These are phyloP conservation scores for Porphyrio hochstetteri DNA, from an alignment of 2,113 vertebrate species.

Conservation along the genomic window DNA sequence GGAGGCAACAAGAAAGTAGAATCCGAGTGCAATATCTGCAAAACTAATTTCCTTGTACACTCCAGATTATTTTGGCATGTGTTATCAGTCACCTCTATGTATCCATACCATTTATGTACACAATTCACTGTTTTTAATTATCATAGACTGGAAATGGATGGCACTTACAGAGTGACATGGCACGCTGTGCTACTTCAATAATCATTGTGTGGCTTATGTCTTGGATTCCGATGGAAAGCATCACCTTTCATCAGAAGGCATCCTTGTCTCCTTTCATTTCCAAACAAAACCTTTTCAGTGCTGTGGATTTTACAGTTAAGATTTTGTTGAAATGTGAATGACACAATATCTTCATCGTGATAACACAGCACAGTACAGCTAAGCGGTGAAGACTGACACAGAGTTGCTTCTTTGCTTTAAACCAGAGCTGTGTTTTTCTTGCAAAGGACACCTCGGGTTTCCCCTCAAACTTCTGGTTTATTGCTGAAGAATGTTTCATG, in stretches of 20 bases:
- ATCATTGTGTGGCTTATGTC: background rate
- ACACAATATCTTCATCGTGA: background rate
- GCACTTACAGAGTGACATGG: background rate
- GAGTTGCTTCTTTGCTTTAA: background rate
- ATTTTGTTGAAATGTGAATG: background rate
- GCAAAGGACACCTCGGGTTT: background rate
- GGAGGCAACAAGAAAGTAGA: background rate
- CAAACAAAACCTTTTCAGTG: background rate
- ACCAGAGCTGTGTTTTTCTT: background rate
- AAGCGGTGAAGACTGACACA: background rate
- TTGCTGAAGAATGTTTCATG: background rate
- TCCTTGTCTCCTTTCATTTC: background rate
- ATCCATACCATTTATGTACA: background rate
- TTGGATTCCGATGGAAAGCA: background rate
- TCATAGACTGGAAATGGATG: background rate
- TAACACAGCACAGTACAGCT: background rate
- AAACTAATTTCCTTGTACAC: background rate
- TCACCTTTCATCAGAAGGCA: background rate
- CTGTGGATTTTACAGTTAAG: slow-evolving; percentile 36
- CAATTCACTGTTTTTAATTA: background rate
- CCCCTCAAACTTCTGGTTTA: background rate
- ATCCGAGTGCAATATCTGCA: background rate
- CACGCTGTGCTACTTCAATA: background rate
- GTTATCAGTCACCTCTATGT: background rate
- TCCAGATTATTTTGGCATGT: background rate